Percentiles rank a stretch among this genome's conserved stretches.
Evolutionary conservation across 2,797 vertebrate species (phyloP).

Genomic region (Microchirus variegatus): DNA sequence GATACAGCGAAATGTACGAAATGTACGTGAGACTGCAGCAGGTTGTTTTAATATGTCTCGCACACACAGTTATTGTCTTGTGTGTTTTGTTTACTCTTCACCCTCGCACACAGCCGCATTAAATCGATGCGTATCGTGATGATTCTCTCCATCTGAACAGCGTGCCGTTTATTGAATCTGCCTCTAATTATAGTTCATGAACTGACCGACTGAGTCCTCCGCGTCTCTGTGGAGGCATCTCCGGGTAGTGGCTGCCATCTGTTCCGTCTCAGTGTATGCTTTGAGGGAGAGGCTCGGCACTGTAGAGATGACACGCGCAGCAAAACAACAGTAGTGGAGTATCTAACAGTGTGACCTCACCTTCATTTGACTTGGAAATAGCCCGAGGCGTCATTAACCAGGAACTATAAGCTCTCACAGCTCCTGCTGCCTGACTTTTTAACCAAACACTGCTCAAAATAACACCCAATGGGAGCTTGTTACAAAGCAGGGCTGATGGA

Average conservation of each 20-base stretch:
- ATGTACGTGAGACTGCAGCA: too few species aligned
- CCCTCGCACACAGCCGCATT: constrained; percentile 1
- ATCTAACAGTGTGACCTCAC: constrained; percentile 63
- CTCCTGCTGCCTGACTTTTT: constrained; percentile 43
- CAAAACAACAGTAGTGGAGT: constrained; percentile 73
- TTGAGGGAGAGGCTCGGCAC: constrained; percentile 72
- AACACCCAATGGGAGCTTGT: constrained; percentile 24
- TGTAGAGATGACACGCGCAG: constrained; percentile 65
- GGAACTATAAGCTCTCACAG: constrained; percentile 57
- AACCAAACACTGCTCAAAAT: constrained; percentile 41
- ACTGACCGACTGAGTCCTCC: constrained; percentile 39
- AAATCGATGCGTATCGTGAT: constrained; percentile 10
- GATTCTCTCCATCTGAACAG: constrained; percentile 36
- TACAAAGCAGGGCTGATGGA: constrained; percentile 14
- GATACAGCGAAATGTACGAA: constrained; percentile 1
- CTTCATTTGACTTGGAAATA: constrained; percentile 87
- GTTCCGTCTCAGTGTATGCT: constrained; percentile 76
- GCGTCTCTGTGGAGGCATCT: constrained; percentile 69
- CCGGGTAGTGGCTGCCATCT: constrained; percentile 70
- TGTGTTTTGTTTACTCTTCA: background rate
- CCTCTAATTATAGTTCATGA: constrained; percentile 55
- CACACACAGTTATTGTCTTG: too few species aligned
- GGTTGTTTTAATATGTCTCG: too few species aligned
- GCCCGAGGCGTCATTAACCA: constrained; percentile 70
- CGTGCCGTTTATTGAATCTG: constrained; percentile 41